Base-by-base conservation (phyloP, 1,140 invertebrate species). In the Euwallacea fornicatus region DNA sequence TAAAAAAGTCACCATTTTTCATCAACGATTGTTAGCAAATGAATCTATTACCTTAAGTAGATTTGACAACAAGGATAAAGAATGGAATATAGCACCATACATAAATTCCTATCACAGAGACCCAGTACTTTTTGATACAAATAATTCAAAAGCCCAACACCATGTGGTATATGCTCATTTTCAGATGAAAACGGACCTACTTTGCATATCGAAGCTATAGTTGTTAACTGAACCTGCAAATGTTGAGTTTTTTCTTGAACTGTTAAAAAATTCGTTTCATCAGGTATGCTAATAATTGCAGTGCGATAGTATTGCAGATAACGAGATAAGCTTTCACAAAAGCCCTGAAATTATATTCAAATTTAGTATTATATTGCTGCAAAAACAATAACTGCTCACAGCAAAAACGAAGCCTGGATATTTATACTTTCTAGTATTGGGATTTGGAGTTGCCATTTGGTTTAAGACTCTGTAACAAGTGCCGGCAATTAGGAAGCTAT, bases 41-140 rank as follows among this genome's bases (percentile, higher is more conserved):
- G 21, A 33, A 33, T 33, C 21, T 33, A 7, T 33, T 67, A 77
- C 76, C 69, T 72, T 50, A 78, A 76, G 73, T 78, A 77, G 60
- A 75, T 71, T 60, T 82, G 81, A 71, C 79, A 78, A 62, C 81
- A 82, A 15, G 80, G 75, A 71, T 78, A 80, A 7, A 82, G 63
- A 55, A 80, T 74, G 7, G 81, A 78, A 66, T 78, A 81, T 6
- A 81, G 69, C 0, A 81, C 76, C 59, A 76, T 73, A 43, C 75
- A 65, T 33, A 78, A 60, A 61, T 80, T 77, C 64, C 74, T 76
- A 54, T 80, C 73, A 11, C 68, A 75, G 15, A 78, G 42, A 33
- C 72, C 77, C 7, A 77, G 61, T 7, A 78, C 71, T 71, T 76
- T 77, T 42, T 78, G 71, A 67, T 81, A 81, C 7, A 82, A 68